phyloP scores from a whole-genome alignment of 23 tunicate genomes.

The Ciona savignyi region DNA sequence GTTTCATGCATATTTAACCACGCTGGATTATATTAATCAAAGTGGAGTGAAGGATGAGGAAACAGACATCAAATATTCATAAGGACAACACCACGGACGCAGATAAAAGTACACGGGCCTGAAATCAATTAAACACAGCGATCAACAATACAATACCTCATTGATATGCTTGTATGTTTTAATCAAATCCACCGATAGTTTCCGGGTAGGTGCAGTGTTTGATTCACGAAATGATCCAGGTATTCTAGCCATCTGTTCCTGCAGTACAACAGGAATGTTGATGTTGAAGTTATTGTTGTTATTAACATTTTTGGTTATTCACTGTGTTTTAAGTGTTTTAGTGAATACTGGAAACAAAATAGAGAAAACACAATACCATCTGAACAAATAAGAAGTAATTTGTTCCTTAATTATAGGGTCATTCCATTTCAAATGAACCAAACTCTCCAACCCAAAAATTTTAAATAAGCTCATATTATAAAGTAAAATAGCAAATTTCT shows the following conservation, averaged over 20 bases:
- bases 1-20: neutral
- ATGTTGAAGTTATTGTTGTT: too few species aligned
- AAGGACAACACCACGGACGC: neutral
- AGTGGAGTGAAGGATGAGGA: neutral
- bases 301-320: too few species aligned
- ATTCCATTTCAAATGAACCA: too few species aligned
- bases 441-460: too few species aligned
- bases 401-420: too few species aligned
- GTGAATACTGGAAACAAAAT: too few species aligned
- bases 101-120: neutral
- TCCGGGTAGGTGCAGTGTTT: conserved; percentile 79
- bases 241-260: conserved; percentile 78
- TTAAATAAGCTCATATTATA: too few species aligned
- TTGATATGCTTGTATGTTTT: conserved; percentile 99
- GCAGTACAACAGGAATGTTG: too few species aligned
- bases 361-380: too few species aligned
- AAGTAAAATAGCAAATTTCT: too few species aligned
- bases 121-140: neutral
- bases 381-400: too few species aligned
- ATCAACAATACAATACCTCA: conserved; percentile 36
- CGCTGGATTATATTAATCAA: neutral
- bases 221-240: conserved; percentile 70
- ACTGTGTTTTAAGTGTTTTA: too few species aligned
- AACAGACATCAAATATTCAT: neutral
- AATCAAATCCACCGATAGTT: conserved; percentile 94